Percentiles rank a stretch among this genome's conserved stretches.
Conservation (phyloP, 1,140 invertebrate genomes). For the Habropoda laboriosa region DNA sequence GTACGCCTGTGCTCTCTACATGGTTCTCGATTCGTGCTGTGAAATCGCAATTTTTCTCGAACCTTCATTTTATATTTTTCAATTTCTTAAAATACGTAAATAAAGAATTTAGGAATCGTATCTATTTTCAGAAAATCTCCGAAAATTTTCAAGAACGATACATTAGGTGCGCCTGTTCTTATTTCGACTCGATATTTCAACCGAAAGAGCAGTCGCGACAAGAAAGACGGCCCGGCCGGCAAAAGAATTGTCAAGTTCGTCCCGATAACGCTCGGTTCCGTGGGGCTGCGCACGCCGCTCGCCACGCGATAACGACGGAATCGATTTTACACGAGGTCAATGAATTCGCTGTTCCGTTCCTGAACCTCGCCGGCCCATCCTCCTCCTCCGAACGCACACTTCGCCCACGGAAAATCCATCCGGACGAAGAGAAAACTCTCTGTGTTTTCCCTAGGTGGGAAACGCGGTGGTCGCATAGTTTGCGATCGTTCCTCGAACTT, state of each 20-base stretch:
- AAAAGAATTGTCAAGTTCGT: slow-evolving; percentile 3
- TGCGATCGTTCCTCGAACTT: background rate
- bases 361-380: background rate
- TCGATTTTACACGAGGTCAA: slow-evolving; percentile 64
- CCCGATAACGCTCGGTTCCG: slow-evolving; percentile 10
- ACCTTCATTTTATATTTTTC: no score
- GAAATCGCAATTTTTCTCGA: background rate
- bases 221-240: no score
- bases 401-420: slow-evolving; percentile 4
- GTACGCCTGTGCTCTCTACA: background rate
- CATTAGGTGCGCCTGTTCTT: no score
- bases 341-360: slow-evolving; percentile 52
- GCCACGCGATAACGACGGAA: slow-evolving; percentile 51
- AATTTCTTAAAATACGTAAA: no score
- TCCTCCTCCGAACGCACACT: no score
- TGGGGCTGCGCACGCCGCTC: slow-evolving; percentile 2
- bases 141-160: no score
- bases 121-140: no score
- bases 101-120: no score
- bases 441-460: background rate
- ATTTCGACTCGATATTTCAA: no score
- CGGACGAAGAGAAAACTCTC: no score
- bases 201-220: no score
- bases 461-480: slow-evolving; percentile 1
- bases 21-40: background rate